Evolutionary conservation across 2,797 vertebrate genomes (phyloP).

Genomic region (Prionace glauca): DNA sequence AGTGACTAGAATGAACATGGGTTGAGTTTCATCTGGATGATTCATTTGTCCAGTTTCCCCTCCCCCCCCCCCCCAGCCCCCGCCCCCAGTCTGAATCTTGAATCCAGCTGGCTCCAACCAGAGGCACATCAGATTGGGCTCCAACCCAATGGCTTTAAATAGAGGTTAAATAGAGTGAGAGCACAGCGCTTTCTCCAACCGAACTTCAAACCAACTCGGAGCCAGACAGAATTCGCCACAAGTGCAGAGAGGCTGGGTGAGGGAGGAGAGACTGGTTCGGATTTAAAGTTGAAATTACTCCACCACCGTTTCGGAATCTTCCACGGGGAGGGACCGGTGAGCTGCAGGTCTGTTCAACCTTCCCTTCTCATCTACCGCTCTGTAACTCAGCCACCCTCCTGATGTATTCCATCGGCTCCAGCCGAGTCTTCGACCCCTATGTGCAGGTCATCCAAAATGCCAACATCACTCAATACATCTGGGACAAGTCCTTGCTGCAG

Average conservation of each 20-base stretch:
- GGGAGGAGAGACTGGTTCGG: not conserved
- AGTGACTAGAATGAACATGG: not conserved
- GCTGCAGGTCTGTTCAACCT: not conserved
- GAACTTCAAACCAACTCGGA: not conserved
- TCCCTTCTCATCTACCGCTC: not conserved
- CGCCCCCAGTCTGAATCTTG: not conserved
- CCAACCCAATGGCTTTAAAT: not conserved
- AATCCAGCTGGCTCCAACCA: no score
- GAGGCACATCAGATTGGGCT: not conserved
- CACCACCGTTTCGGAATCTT: not conserved
- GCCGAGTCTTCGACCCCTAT: constrained; percentile 21
- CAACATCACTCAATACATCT: not conserved
- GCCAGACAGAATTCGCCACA: not conserved
- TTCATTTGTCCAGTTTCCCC: not conserved
- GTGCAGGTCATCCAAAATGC: constrained; percentile 28
- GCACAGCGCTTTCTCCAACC: no score
- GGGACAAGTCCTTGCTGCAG: constrained; percentile 55
- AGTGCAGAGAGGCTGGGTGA: not conserved
- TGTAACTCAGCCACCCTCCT: no score
- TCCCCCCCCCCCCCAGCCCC: no score
- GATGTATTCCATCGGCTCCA: not conserved
- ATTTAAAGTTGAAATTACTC: not conserved
- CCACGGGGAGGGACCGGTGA: no score
- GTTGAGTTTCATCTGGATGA: not conserved
- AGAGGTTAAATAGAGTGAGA: not conserved